Conservation (phyloP, 2,888 invertebrate genomes). For the Drosophila niveifrons region DNA sequence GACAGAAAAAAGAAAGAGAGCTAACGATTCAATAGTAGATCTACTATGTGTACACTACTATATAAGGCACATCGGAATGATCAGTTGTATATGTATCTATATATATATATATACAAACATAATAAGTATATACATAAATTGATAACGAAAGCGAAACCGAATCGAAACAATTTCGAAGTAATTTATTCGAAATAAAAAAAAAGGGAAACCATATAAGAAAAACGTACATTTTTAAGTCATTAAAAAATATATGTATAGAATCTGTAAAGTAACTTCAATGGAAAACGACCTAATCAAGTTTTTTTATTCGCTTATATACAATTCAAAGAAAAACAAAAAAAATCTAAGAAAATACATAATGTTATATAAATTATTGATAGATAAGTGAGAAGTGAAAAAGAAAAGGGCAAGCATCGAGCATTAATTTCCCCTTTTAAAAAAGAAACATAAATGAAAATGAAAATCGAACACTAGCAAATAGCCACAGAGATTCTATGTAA, state of each 20-base stretch:
- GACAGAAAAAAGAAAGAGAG: constrained; percentile 17
- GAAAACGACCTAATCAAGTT: constrained; percentile 69
- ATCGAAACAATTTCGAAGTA: constrained; percentile 29
- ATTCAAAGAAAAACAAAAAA: constrained; percentile 27
- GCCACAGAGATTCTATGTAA: constrained; percentile 45
- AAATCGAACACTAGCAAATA: constrained; percentile 21
- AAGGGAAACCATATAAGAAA: not conserved
- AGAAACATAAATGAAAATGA: not conserved
- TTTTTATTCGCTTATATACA: constrained; percentile 77
- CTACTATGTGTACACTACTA: constrained; percentile 51
- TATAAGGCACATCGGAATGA: constrained; percentile 66
- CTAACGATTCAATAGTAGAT: constrained; percentile 49
- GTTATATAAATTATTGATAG: constrained; percentile 54
- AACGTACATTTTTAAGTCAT: constrained; percentile 48
- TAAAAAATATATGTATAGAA: constrained; percentile 60
- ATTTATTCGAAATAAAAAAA: constrained; percentile 41
- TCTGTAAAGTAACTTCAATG: constrained; percentile 61
- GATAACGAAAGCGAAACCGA: constrained; percentile 16
- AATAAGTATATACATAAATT: constrained; percentile 25
- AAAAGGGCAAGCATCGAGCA: constrained; percentile 2
- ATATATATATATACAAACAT: constrained; percentile 32
- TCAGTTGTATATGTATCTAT: constrained; percentile 54
- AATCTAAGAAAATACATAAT: constrained; percentile 45
- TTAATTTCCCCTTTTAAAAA: constrained; percentile 2
- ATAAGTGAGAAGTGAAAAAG: constrained; percentile 13